phyloP scores from a whole-genome alignment of 2,113 vertebrate genomes.

The Thryonomys swinderianus region DNA sequence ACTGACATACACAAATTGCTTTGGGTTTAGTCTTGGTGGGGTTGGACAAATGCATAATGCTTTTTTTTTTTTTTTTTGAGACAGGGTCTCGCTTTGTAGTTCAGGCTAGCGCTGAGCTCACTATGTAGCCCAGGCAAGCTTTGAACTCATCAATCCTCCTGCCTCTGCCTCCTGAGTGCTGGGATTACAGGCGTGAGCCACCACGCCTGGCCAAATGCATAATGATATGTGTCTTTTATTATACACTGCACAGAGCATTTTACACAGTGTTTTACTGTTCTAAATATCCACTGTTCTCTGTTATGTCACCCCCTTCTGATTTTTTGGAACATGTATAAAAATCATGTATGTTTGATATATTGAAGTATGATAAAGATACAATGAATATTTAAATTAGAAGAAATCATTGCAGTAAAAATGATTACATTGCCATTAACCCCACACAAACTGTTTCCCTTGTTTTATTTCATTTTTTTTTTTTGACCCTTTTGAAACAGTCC shows the following conservation, averaged over 20 bases:
- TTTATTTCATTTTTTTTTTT: not conserved
- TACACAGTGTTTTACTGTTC: not conserved
- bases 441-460: not conserved
- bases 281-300: not conserved
- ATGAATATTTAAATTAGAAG: not conserved
- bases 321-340: not conserved
- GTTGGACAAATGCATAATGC: not conserved
- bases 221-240: not conserved
- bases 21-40: not conserved
- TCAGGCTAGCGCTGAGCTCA: too few species aligned
- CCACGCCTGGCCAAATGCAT: not conserved
- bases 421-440: not conserved
- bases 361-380: not conserved
- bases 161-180: too few species aligned
- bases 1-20: not conserved
- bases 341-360: not conserved
- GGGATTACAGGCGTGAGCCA: too few species aligned
- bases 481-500: not conserved
- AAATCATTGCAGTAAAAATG: not conserved
- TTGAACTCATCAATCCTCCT: too few species aligned
- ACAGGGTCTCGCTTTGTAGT: too few species aligned
- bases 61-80: too few species aligned
- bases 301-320: not conserved
- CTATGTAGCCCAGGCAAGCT: too few species aligned
- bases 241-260: not conserved